A percentile compares a stretch with the other conserved stretches of the same genome.
phyloP scores from a whole-genome alignment of 2,888 invertebrate genomes.

The Gortyna flavago region DNA sequence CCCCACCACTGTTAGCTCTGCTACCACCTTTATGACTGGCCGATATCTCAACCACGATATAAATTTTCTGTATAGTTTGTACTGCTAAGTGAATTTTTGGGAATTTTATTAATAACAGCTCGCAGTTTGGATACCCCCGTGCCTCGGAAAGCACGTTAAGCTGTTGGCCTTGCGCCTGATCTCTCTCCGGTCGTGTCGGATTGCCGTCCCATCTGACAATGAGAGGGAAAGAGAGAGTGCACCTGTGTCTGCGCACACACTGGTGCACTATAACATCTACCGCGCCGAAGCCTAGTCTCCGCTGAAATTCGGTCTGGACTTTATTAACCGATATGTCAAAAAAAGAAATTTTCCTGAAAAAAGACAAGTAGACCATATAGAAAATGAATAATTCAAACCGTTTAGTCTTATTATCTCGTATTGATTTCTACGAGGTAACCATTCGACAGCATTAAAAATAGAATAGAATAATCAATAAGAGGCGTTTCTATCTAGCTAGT shows the following conservation, averaged over 20 bases:
- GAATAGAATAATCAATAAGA: constrained; percentile 32
- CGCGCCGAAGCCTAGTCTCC: background rate
- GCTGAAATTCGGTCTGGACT: background rate
- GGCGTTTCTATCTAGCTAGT: background rate
- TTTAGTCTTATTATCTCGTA: background rate
- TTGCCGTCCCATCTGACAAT: background rate
- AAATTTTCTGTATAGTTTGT: background rate
- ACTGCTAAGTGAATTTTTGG: background rate
- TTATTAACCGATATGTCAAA: background rate
- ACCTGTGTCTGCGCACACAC: background rate
- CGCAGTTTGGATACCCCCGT: background rate
- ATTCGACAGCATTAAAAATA: constrained; percentile 31
- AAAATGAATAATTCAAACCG: background rate
- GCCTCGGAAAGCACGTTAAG: background rate
- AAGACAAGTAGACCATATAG: background rate
- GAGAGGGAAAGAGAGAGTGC: background rate
- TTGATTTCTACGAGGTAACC: constrained; percentile 19
- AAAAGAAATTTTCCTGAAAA: background rate
- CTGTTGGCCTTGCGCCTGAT: background rate
- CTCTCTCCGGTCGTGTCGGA: background rate
- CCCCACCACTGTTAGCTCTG: background rate
- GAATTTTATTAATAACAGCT: background rate
- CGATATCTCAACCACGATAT: background rate
- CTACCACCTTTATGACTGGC: background rate
- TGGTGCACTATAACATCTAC: background rate